Percentiles rank a stretch among this genome's conserved stretches.
Conservation (phyloP, 2,113 vertebrate genomes). For the Microcebus jonahi region DNA sequence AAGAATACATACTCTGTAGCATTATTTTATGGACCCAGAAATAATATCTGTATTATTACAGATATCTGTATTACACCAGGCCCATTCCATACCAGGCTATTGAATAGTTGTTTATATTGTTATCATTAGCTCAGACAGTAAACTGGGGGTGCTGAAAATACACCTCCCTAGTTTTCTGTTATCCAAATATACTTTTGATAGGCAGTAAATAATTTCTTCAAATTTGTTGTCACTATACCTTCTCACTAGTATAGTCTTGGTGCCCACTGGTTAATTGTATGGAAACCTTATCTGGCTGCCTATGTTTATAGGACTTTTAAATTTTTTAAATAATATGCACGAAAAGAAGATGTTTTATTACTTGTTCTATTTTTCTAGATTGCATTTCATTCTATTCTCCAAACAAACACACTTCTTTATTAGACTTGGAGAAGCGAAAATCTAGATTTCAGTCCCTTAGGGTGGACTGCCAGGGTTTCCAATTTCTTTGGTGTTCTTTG, state of each 20-base stretch:
- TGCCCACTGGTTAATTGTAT: neutral
- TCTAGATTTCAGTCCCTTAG: neutral
- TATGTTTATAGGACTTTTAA: neutral
- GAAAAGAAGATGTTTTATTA: neutral
- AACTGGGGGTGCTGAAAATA: neutral
- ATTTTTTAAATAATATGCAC: neutral
- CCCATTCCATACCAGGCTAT: neutral
- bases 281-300: neutral
- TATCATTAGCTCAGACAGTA: neutral
- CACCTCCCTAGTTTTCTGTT: neutral
- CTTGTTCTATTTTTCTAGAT: neutral
- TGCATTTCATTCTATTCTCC: conserved; percentile 18
- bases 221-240: neutral
- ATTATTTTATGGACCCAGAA: neutral
- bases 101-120: neutral
- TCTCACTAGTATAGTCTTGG: neutral
- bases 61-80: neutral
- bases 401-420: neutral
- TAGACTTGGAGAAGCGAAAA: neutral
- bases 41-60: neutral
- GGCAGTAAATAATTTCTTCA: neutral
- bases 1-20: neutral
- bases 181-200: neutral
- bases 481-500: neutral
- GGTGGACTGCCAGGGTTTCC: neutral